Evolutionary conservation across 2,113 vertebrate species (phyloP), one percentile per base, ranked within the genome.

Genomic region (Planiliza haematocheilus): DNA sequence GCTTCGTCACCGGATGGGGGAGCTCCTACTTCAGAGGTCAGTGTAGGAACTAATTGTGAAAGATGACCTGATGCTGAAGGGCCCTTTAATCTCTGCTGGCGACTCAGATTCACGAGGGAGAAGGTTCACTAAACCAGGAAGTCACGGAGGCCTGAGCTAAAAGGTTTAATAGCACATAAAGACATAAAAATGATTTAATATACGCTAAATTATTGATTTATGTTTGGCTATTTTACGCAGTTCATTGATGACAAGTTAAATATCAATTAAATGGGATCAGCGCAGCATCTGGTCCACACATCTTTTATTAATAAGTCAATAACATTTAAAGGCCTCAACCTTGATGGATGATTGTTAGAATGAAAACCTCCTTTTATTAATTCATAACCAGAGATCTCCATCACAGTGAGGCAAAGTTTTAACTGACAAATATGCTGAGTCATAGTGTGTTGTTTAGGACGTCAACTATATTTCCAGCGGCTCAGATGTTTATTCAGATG

Each of bases 1-100:
- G 89, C 43, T 92, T 85, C 77, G 69, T 92, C 71, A 84, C 41
- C 7, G 90, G 89, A 10, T 93, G 91, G 89, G 90, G 90, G 17
- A 88, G 77, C 79, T 46, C 38, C 2, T 36, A 12, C 16, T 72
- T 46, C 41, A 42, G 69, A 71, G 90, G 91, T 91, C 46, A 49
- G 86, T 85, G 1, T 38, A 9, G 36, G 34, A 34, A 48, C 10
- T 13, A 18, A 16, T 30, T 30, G 24, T 7, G 13, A n/a, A 45
- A 45, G 13, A 14, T 51, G 50, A 51, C 7, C 20, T 24, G 1
- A 24, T 50, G 49, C 21, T 2, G 4, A 2, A 30, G 24, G n/a
- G n/a, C n/a, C n/a, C n/a, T n/a, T n/a, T n/a, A n/a, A n/a, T n/a
- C n/a, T n/a, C n/a, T n/a, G n/a, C n/a, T 30, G 24, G 5, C 24